A percentile compares a stretch with the other conserved stretches of the same genome.
Evolutionary conservation across 2,888 invertebrate genomes (phyloP).

Genomic region (Melikaiella ostensackeni): DNA sequence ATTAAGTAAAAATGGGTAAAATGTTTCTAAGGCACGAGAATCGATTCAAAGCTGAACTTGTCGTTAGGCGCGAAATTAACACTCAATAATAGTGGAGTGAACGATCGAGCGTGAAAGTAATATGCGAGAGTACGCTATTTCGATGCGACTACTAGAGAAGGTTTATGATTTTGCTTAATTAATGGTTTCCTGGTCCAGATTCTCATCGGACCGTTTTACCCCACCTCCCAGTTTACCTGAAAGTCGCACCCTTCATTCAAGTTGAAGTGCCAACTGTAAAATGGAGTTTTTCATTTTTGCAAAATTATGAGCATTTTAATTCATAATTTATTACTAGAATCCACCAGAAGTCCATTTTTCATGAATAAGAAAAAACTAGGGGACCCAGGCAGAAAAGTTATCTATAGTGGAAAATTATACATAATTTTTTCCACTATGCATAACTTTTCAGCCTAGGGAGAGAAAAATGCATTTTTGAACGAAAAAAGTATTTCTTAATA

Average conservation of each 20-base stretch:
- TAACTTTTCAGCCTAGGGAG: too few relatives aligned
- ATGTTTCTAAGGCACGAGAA: not conserved
- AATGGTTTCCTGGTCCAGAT: constrained; percentile 58
- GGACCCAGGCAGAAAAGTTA: too few relatives aligned
- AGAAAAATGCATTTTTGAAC: too few relatives aligned
- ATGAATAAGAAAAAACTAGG: too few relatives aligned
- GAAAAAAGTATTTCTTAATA: too few relatives aligned
- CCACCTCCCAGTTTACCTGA: constrained; percentile 38
- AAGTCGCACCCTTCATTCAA: constrained; percentile 11
- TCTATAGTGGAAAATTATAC: too few relatives aligned
- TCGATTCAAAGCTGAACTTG: not conserved
- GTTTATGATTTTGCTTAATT: constrained; percentile 71
- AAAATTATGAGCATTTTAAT: constrained; percentile 66
- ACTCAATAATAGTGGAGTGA: not conserved
- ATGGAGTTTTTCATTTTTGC: constrained; percentile 67
- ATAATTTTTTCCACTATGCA: too few relatives aligned
- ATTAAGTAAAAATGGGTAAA: too few relatives aligned
- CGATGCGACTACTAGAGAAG: constrained; percentile 53
- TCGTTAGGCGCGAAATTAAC: not conserved
- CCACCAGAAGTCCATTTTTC: constrained; percentile 24
- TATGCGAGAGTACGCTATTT: constrained; percentile 53
- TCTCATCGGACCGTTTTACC: constrained; percentile 44
- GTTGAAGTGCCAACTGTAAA: constrained; percentile 50
- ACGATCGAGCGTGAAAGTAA: constrained; percentile 8
- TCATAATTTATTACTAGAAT: constrained; percentile 62